phyloP scores from a whole-genome alignment of 1,140 invertebrate species.

The Homalodisca vitripennis region DNA sequence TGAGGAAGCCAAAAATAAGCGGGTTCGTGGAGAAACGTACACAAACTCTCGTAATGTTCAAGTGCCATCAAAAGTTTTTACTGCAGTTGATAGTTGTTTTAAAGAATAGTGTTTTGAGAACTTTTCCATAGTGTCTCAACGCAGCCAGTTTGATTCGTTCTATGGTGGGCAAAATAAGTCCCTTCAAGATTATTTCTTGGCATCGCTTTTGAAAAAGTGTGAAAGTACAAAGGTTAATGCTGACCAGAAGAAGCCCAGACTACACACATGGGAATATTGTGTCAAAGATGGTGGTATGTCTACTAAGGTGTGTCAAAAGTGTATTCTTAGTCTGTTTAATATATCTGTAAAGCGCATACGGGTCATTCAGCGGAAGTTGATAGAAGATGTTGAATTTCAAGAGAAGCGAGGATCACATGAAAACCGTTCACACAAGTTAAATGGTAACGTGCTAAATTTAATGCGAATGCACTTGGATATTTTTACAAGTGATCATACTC shows the following conservation, averaged over 20 bases:
- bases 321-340: constrained; percentile 8
- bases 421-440: constrained; percentile 24
- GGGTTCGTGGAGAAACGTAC: too few relatives aligned
- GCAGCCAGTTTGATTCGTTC: constrained; percentile 7
- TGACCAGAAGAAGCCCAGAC: constrained; percentile 9
- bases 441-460: constrained; percentile 20
- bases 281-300: constrained; percentile 12
- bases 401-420: constrained; percentile 19
- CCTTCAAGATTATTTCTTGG: not conserved
- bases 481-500: constrained; percentile 16
- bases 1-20: too few relatives aligned
- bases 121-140: not conserved
- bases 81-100: constrained; percentile 6
- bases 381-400: constrained; percentile 20
- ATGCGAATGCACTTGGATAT: constrained; percentile 1
- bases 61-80: constrained; percentile 12
- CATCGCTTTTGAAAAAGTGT: not conserved
- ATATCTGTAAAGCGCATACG: constrained; percentile 13
- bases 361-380: constrained; percentile 22
- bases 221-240: constrained; percentile 13
- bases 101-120: constrained; percentile 24
- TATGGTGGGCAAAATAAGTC: constrained; percentile 6
- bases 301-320: constrained; percentile 14
- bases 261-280: constrained; percentile 9
- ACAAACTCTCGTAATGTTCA: constrained; percentile 4